Conservation (phyloP, 1,140 invertebrate species). For the Pemphigus obesinymphae region DNA sequence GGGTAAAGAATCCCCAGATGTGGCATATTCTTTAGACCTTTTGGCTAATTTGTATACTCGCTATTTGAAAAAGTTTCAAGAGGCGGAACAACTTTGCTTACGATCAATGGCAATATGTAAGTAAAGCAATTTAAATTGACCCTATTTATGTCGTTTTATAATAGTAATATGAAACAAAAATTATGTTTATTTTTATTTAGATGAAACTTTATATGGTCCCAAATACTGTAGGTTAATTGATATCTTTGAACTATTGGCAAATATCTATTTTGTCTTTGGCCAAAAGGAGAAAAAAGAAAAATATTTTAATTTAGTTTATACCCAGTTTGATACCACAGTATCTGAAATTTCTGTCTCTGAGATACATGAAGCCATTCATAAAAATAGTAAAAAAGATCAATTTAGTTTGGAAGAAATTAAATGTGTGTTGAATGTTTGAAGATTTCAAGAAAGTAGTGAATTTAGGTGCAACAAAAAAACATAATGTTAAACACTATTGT, state of each 20-base stretch:
- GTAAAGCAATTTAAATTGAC: no score
- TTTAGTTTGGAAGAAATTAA: neutral
- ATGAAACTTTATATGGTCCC: neutral
- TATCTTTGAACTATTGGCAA: neutral
- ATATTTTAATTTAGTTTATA: neutral
- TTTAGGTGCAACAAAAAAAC: no score
- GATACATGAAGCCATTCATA: neutral
- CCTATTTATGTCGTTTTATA: no score
- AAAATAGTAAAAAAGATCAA: neutral
- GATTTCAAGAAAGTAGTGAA: neutral
- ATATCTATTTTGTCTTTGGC: neutral
- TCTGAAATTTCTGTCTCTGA: neutral
- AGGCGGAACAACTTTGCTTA: slow-evolving; percentile 79
- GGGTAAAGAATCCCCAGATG: slow-evolving; percentile 85
- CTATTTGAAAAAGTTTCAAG: slow-evolving; percentile 78
- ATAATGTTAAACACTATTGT: no score
- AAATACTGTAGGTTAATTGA: neutral
- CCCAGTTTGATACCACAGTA: neutral
- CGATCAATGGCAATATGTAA: slow-evolving; percentile 83
- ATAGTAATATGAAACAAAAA: no score
- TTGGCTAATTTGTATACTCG: slow-evolving; percentile 90
- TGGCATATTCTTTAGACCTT: slow-evolving; percentile 84
- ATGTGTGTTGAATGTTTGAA: neutral
- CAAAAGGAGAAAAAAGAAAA: neutral
- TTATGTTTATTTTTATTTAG: neutral